These are phyloP conservation scores for Urophycis tenuis DNA, from an alignment of 2,797 vertebrate species.

Conservation along the genomic window DNA sequence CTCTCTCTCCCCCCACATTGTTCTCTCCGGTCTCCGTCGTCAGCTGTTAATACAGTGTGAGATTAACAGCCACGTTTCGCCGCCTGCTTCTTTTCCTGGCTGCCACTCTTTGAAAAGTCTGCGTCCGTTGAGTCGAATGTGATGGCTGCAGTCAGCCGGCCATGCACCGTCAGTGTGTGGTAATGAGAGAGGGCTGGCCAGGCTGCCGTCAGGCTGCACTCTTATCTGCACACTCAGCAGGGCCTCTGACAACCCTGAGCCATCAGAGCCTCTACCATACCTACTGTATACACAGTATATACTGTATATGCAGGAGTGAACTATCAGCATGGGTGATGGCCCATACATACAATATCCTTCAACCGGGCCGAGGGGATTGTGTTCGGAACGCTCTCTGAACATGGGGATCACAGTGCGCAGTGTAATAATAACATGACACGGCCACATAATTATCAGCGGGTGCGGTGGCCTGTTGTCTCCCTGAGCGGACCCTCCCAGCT, in stretches of 20 bases:
- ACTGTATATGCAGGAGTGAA: background rate
- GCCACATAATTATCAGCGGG: background rate
- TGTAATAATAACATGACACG: background rate
- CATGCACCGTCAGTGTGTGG: background rate
- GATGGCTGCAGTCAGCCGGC: background rate
- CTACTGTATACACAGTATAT: background rate
- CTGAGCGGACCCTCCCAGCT: background rate
- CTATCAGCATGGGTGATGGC: background rate
- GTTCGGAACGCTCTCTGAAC: background rate
- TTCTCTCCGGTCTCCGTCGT: no score
- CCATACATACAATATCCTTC: background rate
- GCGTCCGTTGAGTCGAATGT: background rate
- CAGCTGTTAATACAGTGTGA: no score
- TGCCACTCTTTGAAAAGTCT: no score
- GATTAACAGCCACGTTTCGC: no score
- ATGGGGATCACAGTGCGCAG: background rate
- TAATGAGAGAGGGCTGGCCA: background rate
- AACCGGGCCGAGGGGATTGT: background rate
- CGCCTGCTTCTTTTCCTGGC: no score
- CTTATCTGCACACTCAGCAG: no score
- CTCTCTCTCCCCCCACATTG: no score
- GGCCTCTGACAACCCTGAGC: background rate
- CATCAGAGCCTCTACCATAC: background rate
- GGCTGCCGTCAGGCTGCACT: background rate
- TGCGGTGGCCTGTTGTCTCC: background rate